A percentile compares a stretch with the other conserved stretches of the same genome.
Evolutionary conservation across 2,888 invertebrate species (phyloP).

Genomic region (Isotomurus palustris): DNA sequence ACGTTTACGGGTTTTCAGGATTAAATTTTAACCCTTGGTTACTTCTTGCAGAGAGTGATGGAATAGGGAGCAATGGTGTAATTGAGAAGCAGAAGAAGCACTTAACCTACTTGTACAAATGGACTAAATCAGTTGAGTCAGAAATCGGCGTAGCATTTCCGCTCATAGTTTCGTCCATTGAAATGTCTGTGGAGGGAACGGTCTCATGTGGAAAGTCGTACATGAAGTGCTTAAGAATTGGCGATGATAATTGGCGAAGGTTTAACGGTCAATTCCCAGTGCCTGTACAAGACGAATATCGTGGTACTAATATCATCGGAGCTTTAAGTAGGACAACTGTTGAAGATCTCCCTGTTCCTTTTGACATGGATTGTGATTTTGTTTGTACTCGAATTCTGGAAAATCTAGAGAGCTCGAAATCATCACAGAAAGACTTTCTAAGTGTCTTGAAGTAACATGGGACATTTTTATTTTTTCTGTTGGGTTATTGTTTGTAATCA

Average conservation of each 20-base stretch:
- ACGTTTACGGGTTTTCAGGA: too few species aligned
- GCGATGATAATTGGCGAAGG: slow-evolving; percentile 2
- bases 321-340: neutral
- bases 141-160: slow-evolving; percentile 23
- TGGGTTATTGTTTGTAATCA: neutral
- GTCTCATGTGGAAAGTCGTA: neutral
- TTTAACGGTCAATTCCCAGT: neutral
- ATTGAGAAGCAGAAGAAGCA: slow-evolving; percentile 26
- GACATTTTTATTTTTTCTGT: slow-evolving; percentile 2
- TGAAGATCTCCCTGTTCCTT: slow-evolving; percentile 22
- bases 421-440: slow-evolving; percentile 21
- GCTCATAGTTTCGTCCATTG: slow-evolving; percentile 33
- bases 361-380: slow-evolving; percentile 23
- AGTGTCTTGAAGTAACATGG: slow-evolving; percentile 18
- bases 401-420: slow-evolving; percentile 8
- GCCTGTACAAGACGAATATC: neutral
- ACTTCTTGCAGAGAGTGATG: slow-evolving; percentile 20
- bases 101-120: slow-evolving; percentile 25
- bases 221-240: slow-evolving; percentile 7
- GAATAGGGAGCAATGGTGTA: slow-evolving; percentile 19
- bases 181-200: slow-evolving; percentile 17
- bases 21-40: neutral
- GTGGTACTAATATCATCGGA: slow-evolving; percentile 3
- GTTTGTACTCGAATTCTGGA: slow-evolving; percentile 15
- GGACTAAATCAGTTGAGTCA: slow-evolving; percentile 24